Evolutionary conservation across 2,888 invertebrate genomes (phyloP), one percentile per base, ranked within the genome.

Genomic region (Eupithecia pulchellata): DNA sequence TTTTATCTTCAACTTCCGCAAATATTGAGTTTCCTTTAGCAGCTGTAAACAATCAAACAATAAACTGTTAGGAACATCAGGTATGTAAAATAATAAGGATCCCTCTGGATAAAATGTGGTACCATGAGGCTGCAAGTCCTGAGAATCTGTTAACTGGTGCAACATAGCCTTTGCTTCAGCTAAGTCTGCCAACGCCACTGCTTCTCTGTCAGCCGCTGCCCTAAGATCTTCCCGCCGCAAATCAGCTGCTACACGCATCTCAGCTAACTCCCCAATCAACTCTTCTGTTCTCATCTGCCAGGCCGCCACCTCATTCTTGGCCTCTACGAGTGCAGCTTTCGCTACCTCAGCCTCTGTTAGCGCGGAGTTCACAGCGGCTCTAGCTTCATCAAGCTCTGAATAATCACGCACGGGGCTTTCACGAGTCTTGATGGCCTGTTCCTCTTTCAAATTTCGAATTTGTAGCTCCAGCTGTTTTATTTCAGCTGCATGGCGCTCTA

Each of bases 1-100:
- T 92, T 77, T 96, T 96, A 80, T 96, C 96, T 77, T 96, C 96
- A 0, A 96, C 96, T 83, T 96, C 96, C 69, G 96, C 96, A 87
- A 96, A 96, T 78, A 96, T 86, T 0, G 96, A 96, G 79, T 96
- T 96, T 0, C 96, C 96, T 84, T 96, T 96, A 20, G 94, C 93
- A 84, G 95, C 96, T 95, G 82, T 32, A 13, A 52, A 52, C 25
- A 52, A 47, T 47, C 9, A 20, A 52, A 25, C 11, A 52, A 52
- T 4, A 20, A 60, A 61, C 47, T 47, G 52, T 52, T 20, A 25
- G 1, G 52, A 13, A 47, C 6, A 17, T 17, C 39, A 17, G n/a
- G n/a, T n/a, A n/a, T n/a, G n/a, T n/a, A n/a, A n/a, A n/a, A 6
- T 4, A 30, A 1, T 17, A 39, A 39, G 39, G n/a, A n/a, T n/a